A percentile compares a stretch with the other conserved stretches of the same genome.
phyloP scores from a whole-genome alignment of 2,113 vertebrate species.

The Chlamydotis undulata region DNA sequence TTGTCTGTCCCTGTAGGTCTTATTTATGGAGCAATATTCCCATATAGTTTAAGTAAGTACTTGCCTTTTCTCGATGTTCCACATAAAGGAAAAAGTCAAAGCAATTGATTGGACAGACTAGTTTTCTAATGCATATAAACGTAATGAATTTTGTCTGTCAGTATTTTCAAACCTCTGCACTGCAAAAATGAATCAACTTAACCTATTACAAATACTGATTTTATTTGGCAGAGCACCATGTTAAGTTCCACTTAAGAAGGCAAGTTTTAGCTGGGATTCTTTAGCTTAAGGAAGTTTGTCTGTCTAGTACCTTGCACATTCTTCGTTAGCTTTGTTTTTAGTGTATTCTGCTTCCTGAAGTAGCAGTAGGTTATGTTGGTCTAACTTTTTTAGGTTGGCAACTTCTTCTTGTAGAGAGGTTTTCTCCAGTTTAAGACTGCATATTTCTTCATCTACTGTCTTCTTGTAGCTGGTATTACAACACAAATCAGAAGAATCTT shows the following conservation, averaged over 20 bases:
- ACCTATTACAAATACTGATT: neutral
- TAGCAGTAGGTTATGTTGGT: conserved; percentile 70
- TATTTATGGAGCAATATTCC: neutral
- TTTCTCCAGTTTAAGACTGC: conserved; percentile 57
- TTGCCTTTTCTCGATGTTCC: neutral
- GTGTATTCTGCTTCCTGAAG: conserved; percentile 65
- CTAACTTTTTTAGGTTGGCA: conserved; percentile 52
- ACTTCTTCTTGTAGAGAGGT: conserved; percentile 72
- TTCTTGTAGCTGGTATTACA: conserved; percentile 74
- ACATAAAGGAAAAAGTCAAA: neutral
- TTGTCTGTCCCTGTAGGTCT: neutral
- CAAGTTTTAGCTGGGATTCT: neutral
- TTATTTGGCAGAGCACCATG: neutral
- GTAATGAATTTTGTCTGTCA: neutral
- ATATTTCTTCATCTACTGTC: conserved; percentile 65
- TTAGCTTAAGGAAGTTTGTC: neutral
- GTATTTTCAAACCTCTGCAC: neutral
- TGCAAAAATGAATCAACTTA: neutral
- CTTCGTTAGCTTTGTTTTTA: conserved; percentile 74
- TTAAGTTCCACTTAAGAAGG: neutral
- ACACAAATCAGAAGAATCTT: neutral
- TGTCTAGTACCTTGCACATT: conserved; percentile 77
- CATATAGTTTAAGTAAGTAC: neutral
- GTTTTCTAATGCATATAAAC: neutral
- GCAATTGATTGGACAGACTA: neutral